phyloP scores from a whole-genome alignment of 2,797 vertebrate species.

The Sebastes trivittatus region DNA sequence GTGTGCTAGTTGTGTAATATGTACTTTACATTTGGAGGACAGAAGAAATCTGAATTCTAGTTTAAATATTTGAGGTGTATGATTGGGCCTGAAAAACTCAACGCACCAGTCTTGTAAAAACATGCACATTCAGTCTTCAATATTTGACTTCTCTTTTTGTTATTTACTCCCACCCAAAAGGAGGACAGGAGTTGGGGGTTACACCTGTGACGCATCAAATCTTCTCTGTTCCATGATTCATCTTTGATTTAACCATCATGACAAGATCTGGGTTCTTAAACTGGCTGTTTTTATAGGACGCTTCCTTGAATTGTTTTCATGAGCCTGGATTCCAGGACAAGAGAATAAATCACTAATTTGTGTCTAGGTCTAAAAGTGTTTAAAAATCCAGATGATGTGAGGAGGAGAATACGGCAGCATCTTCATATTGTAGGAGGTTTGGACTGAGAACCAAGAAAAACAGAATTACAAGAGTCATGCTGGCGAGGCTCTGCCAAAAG shows the following conservation, averaged over 20 bases:
- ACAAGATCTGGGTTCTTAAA: slow-evolving; percentile 57
- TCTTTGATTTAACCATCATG: slow-evolving; percentile 43
- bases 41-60: background rate
- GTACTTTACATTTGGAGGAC: background rate
- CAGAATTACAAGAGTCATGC: slow-evolving; percentile 1
- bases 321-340: background rate
- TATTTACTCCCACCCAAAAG: background rate
- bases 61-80: background rate
- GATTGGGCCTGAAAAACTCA: background rate
- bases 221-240: slow-evolving; percentile 67
- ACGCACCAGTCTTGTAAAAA: background rate
- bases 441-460: slow-evolving; percentile 6
- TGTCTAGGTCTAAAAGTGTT: slow-evolving; percentile 18
- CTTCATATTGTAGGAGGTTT: slow-evolving; percentile 22
- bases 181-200: slow-evolving; percentile 8
- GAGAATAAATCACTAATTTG: slow-evolving; percentile 13
- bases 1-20: background rate
- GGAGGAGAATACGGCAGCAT: slow-evolving; percentile 23
- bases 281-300: background rate
- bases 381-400: slow-evolving; percentile 47
- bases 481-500: slow-evolving; percentile 1
- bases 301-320: slow-evolving; percentile 18
- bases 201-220: slow-evolving; percentile 50
- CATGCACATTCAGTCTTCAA: background rate
- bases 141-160: background rate